Percentiles rank a stretch among this genome's conserved stretches.
phyloP scores from a whole-genome alignment of 2,113 vertebrate species.

The Cyanistes caeruleus region DNA sequence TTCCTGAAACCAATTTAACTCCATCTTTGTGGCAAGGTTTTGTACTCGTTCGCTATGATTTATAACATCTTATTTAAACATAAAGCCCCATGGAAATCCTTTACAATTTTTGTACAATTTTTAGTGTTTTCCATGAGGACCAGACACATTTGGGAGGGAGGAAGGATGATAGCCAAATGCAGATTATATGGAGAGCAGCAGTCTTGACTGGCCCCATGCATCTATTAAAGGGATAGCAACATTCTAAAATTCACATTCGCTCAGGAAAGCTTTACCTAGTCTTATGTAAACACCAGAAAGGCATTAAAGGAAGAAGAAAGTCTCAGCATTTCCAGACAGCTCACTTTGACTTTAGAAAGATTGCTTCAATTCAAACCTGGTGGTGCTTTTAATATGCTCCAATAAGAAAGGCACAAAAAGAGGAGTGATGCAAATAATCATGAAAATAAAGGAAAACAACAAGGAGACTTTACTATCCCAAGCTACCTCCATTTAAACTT shows the following conservation, averaged over 20 bases:
- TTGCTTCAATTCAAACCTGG: background rate
- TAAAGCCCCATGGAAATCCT: background rate
- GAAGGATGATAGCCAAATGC: background rate
- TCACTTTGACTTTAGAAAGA: background rate
- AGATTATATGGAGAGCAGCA: background rate
- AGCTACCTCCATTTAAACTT: background rate
- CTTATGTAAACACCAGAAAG: background rate
- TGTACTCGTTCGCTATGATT: background rate
- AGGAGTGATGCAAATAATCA: background rate
- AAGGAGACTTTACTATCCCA: background rate
- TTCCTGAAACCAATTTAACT: background rate
- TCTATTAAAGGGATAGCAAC: background rate
- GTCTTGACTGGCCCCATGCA: background rate
- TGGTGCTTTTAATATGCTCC: background rate
- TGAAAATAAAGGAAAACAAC: background rate
- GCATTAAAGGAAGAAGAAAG: background rate
- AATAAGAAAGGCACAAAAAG: background rate
- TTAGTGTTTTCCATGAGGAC: conserved; percentile 29
- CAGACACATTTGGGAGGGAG: background rate
- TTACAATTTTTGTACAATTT: background rate
- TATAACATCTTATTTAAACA: background rate
- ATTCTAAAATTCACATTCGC: background rate
- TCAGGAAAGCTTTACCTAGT: background rate
- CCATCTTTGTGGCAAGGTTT: background rate
- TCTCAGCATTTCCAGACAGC: background rate